Base-by-base conservation (phyloP, 2,888 invertebrate genomes). In the Apamea crenata region DNA sequence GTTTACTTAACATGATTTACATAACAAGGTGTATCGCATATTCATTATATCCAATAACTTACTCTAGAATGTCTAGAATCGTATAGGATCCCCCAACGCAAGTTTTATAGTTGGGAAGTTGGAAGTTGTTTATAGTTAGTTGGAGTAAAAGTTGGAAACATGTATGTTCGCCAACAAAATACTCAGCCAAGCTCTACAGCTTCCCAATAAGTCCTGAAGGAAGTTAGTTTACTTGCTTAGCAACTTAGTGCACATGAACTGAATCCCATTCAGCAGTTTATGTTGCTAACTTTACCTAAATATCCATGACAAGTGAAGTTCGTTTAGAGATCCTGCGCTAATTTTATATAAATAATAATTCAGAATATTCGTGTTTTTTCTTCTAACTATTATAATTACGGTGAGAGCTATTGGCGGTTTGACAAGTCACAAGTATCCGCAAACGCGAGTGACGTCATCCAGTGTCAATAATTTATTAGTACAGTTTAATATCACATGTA, bases 61-160 rank as follows among this genome's bases (percentile, higher is more conserved):
- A 74, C 56, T 82, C 75, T 74, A 65, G 82, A 71, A 44, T 47
- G 74, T 74, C 29, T 82, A 36, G 56, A 47, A 82, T 66, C 74
- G 36, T 29, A 25, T 53, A 50, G 1, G 61, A 47, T 47, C 47
- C 47, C 47, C 6, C 12, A 32, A 44, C 32, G 44, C n/a, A 65
- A 61, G 61, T 50, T 68, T 61, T 50, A n/a, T n/a, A n/a, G n/a
- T n/a, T n/a, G n/a, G n/a, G n/a, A n/a, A n/a, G n/a, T n/a, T n/a
- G n/a, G n/a, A n/a, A n/a, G n/a, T n/a, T n/a, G n/a, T n/a, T n/a
- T n/a, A n/a, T n/a, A n/a, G n/a, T n/a, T n/a, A n/a, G n/a, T n/a
- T n/a, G n/a, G n/a, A n/a, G n/a, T n/a, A 25, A 32, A 53, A 53
- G 16, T 70, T 63, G 21, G n/a, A 32, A 53, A 36, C 36, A 25